Evolutionary conservation across 2,888 invertebrate species (phyloP), one percentile per base, ranked within the genome.

Genomic region (Trypoxylon attenuatum): DNA sequence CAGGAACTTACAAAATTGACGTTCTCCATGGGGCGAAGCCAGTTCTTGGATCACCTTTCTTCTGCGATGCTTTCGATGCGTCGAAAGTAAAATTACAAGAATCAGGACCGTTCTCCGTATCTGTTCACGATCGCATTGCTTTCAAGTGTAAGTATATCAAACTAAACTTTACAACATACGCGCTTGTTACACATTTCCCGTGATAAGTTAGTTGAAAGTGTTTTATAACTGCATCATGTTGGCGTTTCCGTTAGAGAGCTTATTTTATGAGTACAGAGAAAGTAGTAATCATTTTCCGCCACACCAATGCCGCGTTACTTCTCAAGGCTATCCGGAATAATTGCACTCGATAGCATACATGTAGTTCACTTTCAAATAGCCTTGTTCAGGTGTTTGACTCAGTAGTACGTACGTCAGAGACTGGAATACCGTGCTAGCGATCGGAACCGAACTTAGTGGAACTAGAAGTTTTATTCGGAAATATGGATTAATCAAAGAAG

Each of bases 1-100:
- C 46, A 86, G 87, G 87, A 16, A 86, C 82, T 1, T 86, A 87
- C 54, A 87, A 87, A 73, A 87, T 96, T 89, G 97, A 98, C 88
- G 97, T 98, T 2, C 89, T 96, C 27, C 95, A 96, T 85, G 92
- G 95, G 70, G 94, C 96, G 0, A 95, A 97, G 80, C 94, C 96
- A 6, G 92, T 99, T 29, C 91, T 93, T 6, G 98, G 98, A 50
- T 97, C 97, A 78, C 99, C 99, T 0, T 99, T 95, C 87, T 93
- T 92, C 55, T 97, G 98, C 83, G 95, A 97, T 83, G 94, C 96
- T 0, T 97, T 94, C 84, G 97, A 98, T 87, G 92, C 96, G 0
- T 92, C 92, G 79, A 93, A 93, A 87, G 94, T 97, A 0, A 90
- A 92, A 61, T 88, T 97, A 39, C 92, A 94, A 53, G 94, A 94